Base-by-base conservation (phyloP, 2,888 invertebrate species). In the Strigamia crassipes region DNA sequence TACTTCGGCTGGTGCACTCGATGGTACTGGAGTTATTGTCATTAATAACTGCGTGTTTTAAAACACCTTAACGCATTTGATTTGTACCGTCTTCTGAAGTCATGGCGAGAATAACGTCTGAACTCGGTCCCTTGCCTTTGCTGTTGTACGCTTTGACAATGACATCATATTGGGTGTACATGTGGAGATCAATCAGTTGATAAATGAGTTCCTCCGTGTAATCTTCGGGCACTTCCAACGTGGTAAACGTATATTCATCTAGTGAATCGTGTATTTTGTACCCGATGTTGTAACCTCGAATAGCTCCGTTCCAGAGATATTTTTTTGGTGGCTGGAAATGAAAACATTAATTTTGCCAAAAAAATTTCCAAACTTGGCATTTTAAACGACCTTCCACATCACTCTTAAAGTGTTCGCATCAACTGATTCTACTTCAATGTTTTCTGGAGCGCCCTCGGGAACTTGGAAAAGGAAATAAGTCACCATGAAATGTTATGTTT, bases 31-130 rank as follows among this genome's bases (percentile, higher is more conserved):
- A 66, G n/a, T 21, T 23, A 34, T 34, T 15, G 13, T 21, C 12
- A 3, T 23, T 34, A 73, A 12, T 15, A 77, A 38, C 21, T 77
- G n/a, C 5, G 5, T 5, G 21, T 27, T 3, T 15, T 10, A 66
- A 3, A 15, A 27, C n/a, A n/a, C n/a, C n/a, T n/a, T n/a, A n/a
- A n/a, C n/a, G n/a, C n/a, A n/a, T n/a, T n/a, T n/a, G n/a, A n/a
- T n/a, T n/a, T n/a, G n/a, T 80, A 80, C 80, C 80, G 21, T 80
- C 80, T 80, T 80, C 80, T 1, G 80, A 80, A 23, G 80, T 80
- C 80, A 80, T 80, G 10, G 80, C 80, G 8, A 80, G 46, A 18
- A 80, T 13, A 4, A 23, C 13, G 12, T 80, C 46, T 51, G 80
- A 80, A 80, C 21, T 9, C 0, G 80, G 80, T 1, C 80, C 80